Base-by-base conservation (phyloP, 1,140 invertebrate species). In the Marisa cornuarietis region DNA sequence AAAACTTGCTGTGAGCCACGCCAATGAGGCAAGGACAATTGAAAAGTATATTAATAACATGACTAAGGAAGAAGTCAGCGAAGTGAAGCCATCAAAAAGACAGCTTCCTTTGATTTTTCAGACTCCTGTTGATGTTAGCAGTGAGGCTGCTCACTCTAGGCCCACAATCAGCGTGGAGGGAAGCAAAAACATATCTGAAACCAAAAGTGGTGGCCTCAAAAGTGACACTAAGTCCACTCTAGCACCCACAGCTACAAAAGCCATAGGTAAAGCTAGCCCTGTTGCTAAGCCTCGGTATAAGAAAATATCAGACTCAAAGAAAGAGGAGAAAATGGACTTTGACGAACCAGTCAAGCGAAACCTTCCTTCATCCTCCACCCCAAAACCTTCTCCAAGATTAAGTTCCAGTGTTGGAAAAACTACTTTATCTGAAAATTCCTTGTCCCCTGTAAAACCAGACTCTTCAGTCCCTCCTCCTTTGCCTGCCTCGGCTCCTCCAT, bases 241-340 rank as follows among this genome's bases (percentile, higher is more conserved):
- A 18, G 54, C 16, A 18, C 16, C 54, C 16, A 58, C 54, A 58
- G 11, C 11, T 58, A 18, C 54, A 58, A 18, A 18, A 18, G 11
- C 54, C 9, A 18, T 58, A 6, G 54, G 16, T 58, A 58, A 58
- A 58, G 11, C 63, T 14, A 51, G n/a, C 63, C 82, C 82, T 71
- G 81, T 82, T 26, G 78, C 84, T 52, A 83, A 79, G 62, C 78
- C 84, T 68, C 81, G 82, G 52, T n/a, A 78, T 16, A 54, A 22
- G 58, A 77, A 66, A 77, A 61, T 71, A 2, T 42, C 62, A n/a
- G 54, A 71, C n/a, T 20, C 63, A 20, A 78, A 20, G 20, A 77
- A 71, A 76, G n/a, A 63, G 61, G 83, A 85, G 68, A 76, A 83
- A 80, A 82, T 82, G 78, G 81, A 80, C n/a, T 79, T 66, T 62